Conservation (phyloP, 2,797 vertebrate species). For the Otolemur crassicaudatus region DNA sequence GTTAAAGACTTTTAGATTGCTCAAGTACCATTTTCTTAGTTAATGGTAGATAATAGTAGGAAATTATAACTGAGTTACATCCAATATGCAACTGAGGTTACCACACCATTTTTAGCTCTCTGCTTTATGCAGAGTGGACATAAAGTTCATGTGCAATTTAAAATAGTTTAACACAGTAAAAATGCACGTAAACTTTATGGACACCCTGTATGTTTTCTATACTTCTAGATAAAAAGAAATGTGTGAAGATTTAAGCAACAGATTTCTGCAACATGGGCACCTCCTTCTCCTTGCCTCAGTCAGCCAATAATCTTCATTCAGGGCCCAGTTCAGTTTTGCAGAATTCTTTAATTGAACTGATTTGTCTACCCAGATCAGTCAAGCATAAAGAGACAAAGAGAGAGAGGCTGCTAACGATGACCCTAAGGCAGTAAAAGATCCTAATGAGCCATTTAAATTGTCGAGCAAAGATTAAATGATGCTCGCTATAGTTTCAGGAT, state of each 20-base stretch:
- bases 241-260: neutral
- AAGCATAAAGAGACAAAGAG: constrained; percentile 18
- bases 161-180: no score
- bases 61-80: neutral
- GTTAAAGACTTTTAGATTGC: neutral
- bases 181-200: no score
- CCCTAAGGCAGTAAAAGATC: constrained; percentile 8
- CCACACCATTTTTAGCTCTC: neutral
- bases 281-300: neutral
- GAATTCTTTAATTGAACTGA: constrained; percentile 45
- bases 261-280: neutral
- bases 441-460: constrained; percentile 49
- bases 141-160: no score
- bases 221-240: constrained; percentile 4
- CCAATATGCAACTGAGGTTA: neutral
- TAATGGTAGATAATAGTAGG: neutral
- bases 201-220: neutral
- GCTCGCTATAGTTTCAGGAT: neutral
- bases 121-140: neutral
- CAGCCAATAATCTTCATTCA: constrained; percentile 8
- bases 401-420: constrained; percentile 39
- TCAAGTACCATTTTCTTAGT: constrained; percentile 39
- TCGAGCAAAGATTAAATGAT: constrained; percentile 35
- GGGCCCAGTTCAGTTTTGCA: neutral
- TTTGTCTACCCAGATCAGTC: constrained; percentile 7